A percentile compares a stretch with the other conserved stretches of the same genome.
phyloP scores from a whole-genome alignment of 2,888 invertebrate genomes.

The Caenorhabditis sinica region DNA sequence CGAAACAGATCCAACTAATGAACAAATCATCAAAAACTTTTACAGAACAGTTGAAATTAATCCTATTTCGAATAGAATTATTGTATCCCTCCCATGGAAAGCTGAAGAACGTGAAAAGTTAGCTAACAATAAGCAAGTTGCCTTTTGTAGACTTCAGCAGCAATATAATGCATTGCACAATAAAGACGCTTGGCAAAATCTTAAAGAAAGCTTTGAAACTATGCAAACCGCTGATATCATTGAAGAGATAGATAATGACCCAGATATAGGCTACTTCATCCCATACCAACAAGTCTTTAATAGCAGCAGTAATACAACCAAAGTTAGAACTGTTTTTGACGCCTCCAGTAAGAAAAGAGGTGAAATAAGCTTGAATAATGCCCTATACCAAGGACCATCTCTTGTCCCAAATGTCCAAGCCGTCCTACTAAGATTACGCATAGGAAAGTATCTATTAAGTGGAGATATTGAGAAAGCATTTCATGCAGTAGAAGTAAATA shows the following conservation, averaged over 20 bases:
- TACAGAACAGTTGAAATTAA: neutral
- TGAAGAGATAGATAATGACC: too few relatives aligned
- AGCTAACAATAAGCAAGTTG: neutral
- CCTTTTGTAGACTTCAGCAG: neutral
- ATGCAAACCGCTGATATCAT: neutral
- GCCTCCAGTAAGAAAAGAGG: slow-evolving; percentile 14
- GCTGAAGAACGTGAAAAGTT: neutral
- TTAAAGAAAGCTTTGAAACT: neutral
- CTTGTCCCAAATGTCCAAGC: slow-evolving; percentile 14
- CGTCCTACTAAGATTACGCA: neutral
- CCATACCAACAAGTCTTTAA: slow-evolving; percentile 14
- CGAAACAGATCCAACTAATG: neutral
- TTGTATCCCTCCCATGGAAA: slow-evolving; percentile 20
- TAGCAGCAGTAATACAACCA: neutral
- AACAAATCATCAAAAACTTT: neutral
- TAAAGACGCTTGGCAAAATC: neutral
- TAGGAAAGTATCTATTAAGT: neutral
- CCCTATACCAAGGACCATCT: slow-evolving; percentile 23
- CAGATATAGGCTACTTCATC: too few relatives aligned
- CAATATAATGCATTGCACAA: neutral
- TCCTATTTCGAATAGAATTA: neutral
- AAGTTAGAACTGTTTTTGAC: slow-evolving; percentile 23
- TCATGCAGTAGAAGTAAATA: neutral
- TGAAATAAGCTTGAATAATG: slow-evolving; percentile 24
- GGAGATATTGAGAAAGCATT: neutral